These are phyloP conservation scores for Hylaeus volcanicus DNA, from an alignment of 1,140 invertebrate genomes.

Conservation along the genomic window DNA sequence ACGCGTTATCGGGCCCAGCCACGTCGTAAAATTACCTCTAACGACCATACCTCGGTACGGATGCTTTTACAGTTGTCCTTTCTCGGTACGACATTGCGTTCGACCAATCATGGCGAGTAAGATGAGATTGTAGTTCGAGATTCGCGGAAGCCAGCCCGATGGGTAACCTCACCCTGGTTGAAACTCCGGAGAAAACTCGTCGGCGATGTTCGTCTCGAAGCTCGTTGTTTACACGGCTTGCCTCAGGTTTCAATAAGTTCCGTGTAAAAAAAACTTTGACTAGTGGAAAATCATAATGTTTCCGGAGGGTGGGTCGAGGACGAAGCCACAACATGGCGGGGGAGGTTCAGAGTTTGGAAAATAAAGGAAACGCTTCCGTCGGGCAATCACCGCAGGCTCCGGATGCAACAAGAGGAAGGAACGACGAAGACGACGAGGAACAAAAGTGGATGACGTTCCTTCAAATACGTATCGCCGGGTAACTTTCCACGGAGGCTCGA, in stretches of 20 bases:
- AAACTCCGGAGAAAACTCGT: neutral
- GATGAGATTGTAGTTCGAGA: constrained; percentile 1
- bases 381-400: constrained; percentile 27
- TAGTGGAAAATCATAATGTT: constrained; percentile 4
- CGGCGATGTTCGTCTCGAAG: neutral
- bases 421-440: neutral
- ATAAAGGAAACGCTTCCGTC: constrained; percentile 42
- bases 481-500: constrained; percentile 28
- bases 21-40: constrained; percentile 45
- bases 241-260: constrained; percentile 15
- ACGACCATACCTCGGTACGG: constrained; percentile 3
- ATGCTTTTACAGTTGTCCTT: constrained; percentile 31
- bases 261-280: neutral
- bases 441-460: constrained; percentile 1
- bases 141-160: neutral
- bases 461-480: constrained; percentile 24
- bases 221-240: neutral
- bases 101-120: constrained; percentile 11
- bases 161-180: neutral
- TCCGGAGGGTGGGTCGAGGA: no score
- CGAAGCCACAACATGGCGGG: no score
- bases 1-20: constrained; percentile 14
- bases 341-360: constrained; percentile 22
- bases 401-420: constrained; percentile 6
- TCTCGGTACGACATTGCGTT: constrained; percentile 13